Evolutionary conservation across 2,113 vertebrate species (phyloP).

Genomic region (Nettapus auritus): DNA sequence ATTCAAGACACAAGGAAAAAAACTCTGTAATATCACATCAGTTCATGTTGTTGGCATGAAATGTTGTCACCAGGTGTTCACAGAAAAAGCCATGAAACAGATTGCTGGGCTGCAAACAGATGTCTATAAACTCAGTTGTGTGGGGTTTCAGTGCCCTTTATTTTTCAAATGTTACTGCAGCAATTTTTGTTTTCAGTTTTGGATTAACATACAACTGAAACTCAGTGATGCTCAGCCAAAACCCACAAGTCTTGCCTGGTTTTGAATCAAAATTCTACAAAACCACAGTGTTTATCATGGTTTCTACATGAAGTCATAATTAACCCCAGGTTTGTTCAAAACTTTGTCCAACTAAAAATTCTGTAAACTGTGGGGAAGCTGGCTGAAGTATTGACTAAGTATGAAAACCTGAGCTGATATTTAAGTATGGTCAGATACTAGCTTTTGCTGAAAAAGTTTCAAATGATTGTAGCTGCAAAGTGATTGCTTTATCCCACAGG

Average conservation of each 20-base stretch:
- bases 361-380: conserved; percentile 22
- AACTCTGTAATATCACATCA: rapidly evolving
- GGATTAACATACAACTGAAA: conserved; percentile 3
- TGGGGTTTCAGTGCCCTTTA: not conserved
- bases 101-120: not conserved
- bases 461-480: not conserved
- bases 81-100: not conserved
- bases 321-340: conserved; percentile 65
- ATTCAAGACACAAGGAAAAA: not conserved
- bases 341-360: conserved; percentile 39
- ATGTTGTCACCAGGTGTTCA: not conserved
- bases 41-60: not conserved
- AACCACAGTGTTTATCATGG: conserved; percentile 56
- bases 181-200: conserved; percentile 27
- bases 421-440: not conserved
- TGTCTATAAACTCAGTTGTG: not conserved
- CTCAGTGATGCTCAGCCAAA: conserved; percentile 58
- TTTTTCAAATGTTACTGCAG: not conserved
- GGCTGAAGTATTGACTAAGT: not conserved
- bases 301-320: conserved; percentile 67
- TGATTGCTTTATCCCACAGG: not conserved
- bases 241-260: conserved; percentile 40
- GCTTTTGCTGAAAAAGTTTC: not conserved
- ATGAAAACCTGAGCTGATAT: not conserved
- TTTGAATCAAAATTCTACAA: conserved; percentile 47